phyloP scores from a whole-genome alignment of 2,888 invertebrate genomes.

The Cryptosula pallasiana region DNA sequence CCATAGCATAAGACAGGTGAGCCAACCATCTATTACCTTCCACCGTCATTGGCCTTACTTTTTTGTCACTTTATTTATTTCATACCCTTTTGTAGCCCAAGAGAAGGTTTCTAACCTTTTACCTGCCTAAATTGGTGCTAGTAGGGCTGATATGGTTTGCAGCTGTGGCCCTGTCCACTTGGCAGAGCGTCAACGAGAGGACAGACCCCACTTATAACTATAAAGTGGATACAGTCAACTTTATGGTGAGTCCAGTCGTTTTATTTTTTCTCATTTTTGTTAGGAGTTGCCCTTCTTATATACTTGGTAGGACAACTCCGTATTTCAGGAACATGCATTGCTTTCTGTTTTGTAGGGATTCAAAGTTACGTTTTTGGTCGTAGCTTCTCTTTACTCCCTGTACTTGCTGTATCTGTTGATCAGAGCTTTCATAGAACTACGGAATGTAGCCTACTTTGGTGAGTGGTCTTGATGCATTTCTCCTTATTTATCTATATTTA shows the following conservation, averaged over 20 bases:
- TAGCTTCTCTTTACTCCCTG: slow-evolving; percentile 75
- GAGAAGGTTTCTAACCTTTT: slow-evolving; percentile 76
- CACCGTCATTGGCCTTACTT: too few relatives aligned
- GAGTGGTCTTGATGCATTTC: too few relatives aligned
- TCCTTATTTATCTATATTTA: too few relatives aligned
- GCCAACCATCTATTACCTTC: slow-evolving; percentile 25
- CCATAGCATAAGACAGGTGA: slow-evolving; percentile 85
- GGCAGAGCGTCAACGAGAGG: slow-evolving; percentile 83
- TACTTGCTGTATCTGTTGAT: slow-evolving; percentile 78
- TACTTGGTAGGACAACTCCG: too few relatives aligned
- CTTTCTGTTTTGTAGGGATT: slow-evolving; percentile 66
- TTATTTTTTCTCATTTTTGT: too few relatives aligned
- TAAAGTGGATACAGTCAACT: slow-evolving; percentile 65
- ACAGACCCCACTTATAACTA: slow-evolving; percentile 90
- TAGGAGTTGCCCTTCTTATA: too few relatives aligned
- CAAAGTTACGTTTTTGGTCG: slow-evolving; percentile 83
- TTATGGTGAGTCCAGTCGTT: slow-evolving; percentile 37
- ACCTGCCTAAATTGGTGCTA: slow-evolving; percentile 80
- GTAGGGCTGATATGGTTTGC: slow-evolving; percentile 82
- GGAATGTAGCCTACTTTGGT: slow-evolving; percentile 98
- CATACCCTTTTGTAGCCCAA: slow-evolving; percentile 67
- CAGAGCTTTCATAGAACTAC: slow-evolving; percentile 85
- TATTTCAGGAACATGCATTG: too few relatives aligned
- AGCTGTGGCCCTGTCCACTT: slow-evolving; percentile 76
- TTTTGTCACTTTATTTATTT: not conserved